A percentile compares a stretch with the other conserved stretches of the same genome.
Evolutionary conservation across 2,113 vertebrate species (phyloP).

Genomic region (Serinus canaria): DNA sequence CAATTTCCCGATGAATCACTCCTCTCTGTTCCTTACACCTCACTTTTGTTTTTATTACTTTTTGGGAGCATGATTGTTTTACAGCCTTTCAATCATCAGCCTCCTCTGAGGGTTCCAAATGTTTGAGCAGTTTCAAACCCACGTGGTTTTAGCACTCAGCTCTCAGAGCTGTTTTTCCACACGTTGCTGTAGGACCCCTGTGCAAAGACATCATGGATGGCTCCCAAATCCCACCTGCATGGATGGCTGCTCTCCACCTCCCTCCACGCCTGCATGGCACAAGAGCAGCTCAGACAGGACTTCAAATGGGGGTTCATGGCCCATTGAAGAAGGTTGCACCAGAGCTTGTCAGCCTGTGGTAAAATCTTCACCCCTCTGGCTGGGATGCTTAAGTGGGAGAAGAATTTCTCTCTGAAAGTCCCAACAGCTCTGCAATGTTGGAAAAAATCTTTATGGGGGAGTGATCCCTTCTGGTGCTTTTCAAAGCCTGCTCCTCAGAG

Average conservation of each 20-base stretch:
- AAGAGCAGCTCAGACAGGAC: not conserved
- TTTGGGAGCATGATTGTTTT: not conserved
- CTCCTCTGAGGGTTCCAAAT: not conserved
- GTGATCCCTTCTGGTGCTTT: slow-evolving; percentile 55
- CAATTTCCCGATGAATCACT: not conserved
- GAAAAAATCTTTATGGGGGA: slow-evolving; percentile 42
- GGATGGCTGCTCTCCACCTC: not conserved
- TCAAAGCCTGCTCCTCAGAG: slow-evolving; percentile 31
- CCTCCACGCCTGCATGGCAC: not conserved
- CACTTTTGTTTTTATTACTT: not conserved
- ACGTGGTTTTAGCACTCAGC: not conserved
- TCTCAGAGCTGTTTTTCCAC: not conserved
- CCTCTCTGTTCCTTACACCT: not conserved
- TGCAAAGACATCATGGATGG: not conserved
- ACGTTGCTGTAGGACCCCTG: fast-evolving
- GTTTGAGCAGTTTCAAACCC: not conserved
- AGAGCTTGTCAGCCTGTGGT: not conserved
- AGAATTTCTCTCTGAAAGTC: not conserved
- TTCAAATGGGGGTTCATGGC: not conserved
- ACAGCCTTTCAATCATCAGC: not conserved
- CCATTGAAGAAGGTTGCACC: not conserved
- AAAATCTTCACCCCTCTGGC: not conserved
- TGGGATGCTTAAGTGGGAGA: not conserved
- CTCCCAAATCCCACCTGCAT: not conserved
- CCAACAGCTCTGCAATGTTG: slow-evolving; percentile 1